Base-by-base conservation (phyloP, 2,113 vertebrate genomes). In the Poeciliopsis retropinna region DNA sequence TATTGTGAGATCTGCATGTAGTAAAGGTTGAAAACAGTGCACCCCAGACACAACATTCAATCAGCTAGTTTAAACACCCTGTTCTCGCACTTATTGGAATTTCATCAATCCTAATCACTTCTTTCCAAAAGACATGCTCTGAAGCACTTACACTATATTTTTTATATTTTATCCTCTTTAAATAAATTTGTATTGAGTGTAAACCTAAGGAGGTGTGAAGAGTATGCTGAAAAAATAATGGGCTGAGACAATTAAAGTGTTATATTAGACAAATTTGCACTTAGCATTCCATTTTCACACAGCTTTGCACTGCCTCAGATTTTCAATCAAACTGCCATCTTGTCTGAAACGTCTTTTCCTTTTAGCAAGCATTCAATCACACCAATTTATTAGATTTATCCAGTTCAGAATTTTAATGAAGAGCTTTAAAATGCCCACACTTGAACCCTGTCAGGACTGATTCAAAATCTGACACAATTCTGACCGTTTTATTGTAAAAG, bases 401-500 rank as follows among this genome's bases (percentile, higher is more conserved):
- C 9, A 57, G 51, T n/a, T 29, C 1, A 5, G 37, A 73, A 70
- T 61, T 47, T 78, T 64, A 2, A 47, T 72, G 7, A 30, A 44
- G 66, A 51, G 60, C 73, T 72, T 63, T 29, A n/a, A 70, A 66
- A 64, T 31, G 27, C 27, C n/a, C 72, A 8, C 41, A 68, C 9
- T 67, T 30, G 60, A 63, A 47, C 27, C 28, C 30, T 3, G 0
- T 47, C 29, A n/a, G 51, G 47, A 61, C 61, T 15, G 34, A 39
- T n/a, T 30, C n/a, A 31, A 34, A 28, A 41, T 75, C 60, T 70
- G 60, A 44, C 25, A 28, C 57, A 69, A 10, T 81, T 82, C 63
- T 66, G 25, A 57, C 19, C 37, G 44, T 34, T 73, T 57, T 6
- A 47, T 47, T 17, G 19, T n/a, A 25, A 25, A 57, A 54, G 70